These are phyloP conservation scores for Salarias fasciatus DNA, from an alignment of 2,797 vertebrate species.

Conservation along the genomic window DNA sequence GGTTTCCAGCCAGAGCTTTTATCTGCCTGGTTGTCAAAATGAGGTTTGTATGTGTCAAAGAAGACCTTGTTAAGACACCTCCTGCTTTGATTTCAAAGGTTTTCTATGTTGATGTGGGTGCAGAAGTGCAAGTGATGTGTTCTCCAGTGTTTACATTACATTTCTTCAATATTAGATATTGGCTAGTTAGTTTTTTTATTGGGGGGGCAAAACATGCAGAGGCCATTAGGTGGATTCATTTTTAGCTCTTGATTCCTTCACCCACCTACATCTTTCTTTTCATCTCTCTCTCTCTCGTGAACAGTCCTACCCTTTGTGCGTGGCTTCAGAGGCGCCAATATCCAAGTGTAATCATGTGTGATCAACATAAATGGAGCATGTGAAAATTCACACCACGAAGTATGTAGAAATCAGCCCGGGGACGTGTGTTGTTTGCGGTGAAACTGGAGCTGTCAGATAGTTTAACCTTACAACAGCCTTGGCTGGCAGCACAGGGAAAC, in stretches of 20 bases:
- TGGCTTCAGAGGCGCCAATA: slow-evolving; percentile 21
- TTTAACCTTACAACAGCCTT: slow-evolving; percentile 64
- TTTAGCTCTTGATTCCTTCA: slow-evolving; percentile 21
- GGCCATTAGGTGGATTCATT: background rate
- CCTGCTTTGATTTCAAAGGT: too few species aligned
- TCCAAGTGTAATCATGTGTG: slow-evolving; percentile 63
- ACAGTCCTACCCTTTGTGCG: slow-evolving; percentile 6
- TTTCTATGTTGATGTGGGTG: too few species aligned
- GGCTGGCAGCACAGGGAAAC: slow-evolving; percentile 41
- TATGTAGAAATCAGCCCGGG: slow-evolving; percentile 61
- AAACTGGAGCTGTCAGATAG: slow-evolving; percentile 66
- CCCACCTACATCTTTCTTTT: slow-evolving; percentile 21
- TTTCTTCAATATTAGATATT: too few species aligned
- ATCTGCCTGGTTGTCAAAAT: too few species aligned
- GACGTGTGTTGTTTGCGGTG: slow-evolving; percentile 53
- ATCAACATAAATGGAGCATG: slow-evolving; percentile 69
- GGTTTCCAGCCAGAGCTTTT: too few species aligned
- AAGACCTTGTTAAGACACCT: too few species aligned
- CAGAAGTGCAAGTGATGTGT: too few species aligned
- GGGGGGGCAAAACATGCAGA: slow-evolving; percentile 4
- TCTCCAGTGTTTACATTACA: too few species aligned
- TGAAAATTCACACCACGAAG: slow-evolving; percentile 60
- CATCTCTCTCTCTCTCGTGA: slow-evolving; percentile 17
- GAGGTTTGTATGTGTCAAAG: too few species aligned
- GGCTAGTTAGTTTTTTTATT: too few species aligned